Conservation (phyloP, 2,113 vertebrate genomes). For the Vombatus ursinus region DNA sequence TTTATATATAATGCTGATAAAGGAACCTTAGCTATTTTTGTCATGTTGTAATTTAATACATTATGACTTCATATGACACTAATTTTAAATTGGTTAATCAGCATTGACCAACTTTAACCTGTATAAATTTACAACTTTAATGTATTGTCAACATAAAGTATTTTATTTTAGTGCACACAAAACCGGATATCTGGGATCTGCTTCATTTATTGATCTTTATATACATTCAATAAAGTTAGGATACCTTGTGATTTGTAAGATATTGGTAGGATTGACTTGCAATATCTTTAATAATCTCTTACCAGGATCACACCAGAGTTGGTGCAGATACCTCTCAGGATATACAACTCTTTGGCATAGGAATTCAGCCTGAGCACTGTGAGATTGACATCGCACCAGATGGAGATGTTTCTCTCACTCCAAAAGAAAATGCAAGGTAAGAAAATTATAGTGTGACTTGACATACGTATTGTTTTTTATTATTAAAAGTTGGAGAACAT, state of each 20-base stretch:
- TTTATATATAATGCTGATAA: neutral
- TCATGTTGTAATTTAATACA: conserved; percentile 4
- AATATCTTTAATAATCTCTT: conserved; percentile 55
- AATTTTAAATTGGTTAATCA: conserved; percentile 13
- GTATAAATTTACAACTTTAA: neutral
- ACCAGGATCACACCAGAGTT: conserved; percentile 93
- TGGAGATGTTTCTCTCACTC: conserved; percentile 92
- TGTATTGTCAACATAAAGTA: neutral
- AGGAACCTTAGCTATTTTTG: neutral
- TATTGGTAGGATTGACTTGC: conserved; percentile 7
- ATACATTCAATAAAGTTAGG: neutral
- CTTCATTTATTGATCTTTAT: neutral
- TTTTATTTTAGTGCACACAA: neutral
- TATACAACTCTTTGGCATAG: conserved; percentile 98
- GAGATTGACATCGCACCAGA: conserved; percentile 92
- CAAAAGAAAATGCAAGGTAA: conserved; percentile 95
- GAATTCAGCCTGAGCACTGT: conserved; percentile 96
- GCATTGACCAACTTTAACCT: conserved; percentile 24
- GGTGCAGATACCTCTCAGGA: conserved; percentile 98
- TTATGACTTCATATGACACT: neutral
- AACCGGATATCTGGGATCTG: neutral
- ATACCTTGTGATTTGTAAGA: neutral
- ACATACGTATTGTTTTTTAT: accelerated
- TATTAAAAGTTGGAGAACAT: neutral
- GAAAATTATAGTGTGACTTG: neutral